Evolutionary conservation across 2,113 vertebrate genomes (phyloP), one percentile per base, ranked within the genome.

Genomic region (Edolisoma coerulescens): DNA sequence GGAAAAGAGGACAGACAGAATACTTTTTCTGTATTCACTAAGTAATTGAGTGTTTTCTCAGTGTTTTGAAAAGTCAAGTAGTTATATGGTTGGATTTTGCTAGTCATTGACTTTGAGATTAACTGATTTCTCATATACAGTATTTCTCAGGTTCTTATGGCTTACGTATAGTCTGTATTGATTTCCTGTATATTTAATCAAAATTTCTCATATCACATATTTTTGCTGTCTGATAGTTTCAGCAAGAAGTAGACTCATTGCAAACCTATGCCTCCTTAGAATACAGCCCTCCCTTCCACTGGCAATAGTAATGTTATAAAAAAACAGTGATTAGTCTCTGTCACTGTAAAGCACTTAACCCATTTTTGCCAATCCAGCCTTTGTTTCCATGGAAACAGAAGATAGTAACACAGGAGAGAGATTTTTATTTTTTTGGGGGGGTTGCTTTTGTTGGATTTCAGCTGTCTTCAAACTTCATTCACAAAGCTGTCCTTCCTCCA

Each of bases 241-340:
- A 63, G 64, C 77, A 70, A 90, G 64, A 89, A 65, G 81, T 87
- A 71, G 24, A 83, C 63, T 91, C 70, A 86, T 42, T 95, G 81
- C 89, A 96, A 98, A 97, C 95, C 89, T 93, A 35, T 47, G 10
- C 89, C 78, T 80, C 65, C 88, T 84, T 92, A 80, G n/a, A 94
- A 91, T 78, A 69, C 17, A 97, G 64, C 30, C 60, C n/a, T 97
- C 83, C 84, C 41, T 87, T 97, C 68, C 77, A 93, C 60, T 88
- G 71, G 37, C 84, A 97, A 76, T 91, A 92, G 77, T 94, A 96
- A 96, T 95, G 94, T 53, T 90, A 93, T 95, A 97, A 97, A 98
- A 97, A 97, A 98, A 96, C 79, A 93, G 79, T 97, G 93, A 98
- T 98, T 97, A 98, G 94, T 97, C 95, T 97, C 94, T 95, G 97